Evolutionary conservation across 2,888 invertebrate species (phyloP).

Genomic region (Lochmaea capreae): DNA sequence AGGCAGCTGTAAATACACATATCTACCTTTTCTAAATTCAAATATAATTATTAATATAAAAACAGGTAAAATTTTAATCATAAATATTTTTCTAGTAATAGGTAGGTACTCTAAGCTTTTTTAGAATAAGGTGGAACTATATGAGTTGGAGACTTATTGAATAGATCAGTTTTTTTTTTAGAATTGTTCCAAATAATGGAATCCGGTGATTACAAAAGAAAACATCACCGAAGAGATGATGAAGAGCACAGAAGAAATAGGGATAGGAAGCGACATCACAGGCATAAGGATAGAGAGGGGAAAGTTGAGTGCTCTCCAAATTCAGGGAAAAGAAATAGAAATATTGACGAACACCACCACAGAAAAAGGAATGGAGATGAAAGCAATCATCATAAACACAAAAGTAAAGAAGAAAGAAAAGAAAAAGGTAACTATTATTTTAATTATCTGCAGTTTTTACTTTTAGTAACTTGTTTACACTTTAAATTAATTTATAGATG

Average conservation of each 20-base stretch:
- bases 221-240: conserved; percentile 3
- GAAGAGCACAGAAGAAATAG: conserved; percentile 1
- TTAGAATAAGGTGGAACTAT: too few relatives aligned
- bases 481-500: background rate
- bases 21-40: background rate
- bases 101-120: too few relatives aligned
- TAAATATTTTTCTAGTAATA: too few relatives aligned
- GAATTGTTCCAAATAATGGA: background rate
- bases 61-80: background rate
- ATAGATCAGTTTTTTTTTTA: background rate
- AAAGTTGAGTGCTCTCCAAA: background rate
- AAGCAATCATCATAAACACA: conserved; percentile 11
- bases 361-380: conserved; percentile 1
- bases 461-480: too few relatives aligned
- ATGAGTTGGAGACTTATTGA: background rate
- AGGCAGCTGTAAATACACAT: background rate
- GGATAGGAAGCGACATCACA: conserved; percentile 27
- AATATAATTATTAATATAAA: background rate
- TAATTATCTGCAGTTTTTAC: too few relatives aligned
- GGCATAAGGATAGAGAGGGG: conserved; percentile 18
- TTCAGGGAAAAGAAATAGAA: background rate
- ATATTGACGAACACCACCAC: conserved; percentile 7
- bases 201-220: background rate
- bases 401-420: conserved; percentile 16
- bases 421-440: conserved; percentile 8